Evolutionary conservation across 2,888 invertebrate species (phyloP).

Genomic region (Amorpha juglandis): DNA sequence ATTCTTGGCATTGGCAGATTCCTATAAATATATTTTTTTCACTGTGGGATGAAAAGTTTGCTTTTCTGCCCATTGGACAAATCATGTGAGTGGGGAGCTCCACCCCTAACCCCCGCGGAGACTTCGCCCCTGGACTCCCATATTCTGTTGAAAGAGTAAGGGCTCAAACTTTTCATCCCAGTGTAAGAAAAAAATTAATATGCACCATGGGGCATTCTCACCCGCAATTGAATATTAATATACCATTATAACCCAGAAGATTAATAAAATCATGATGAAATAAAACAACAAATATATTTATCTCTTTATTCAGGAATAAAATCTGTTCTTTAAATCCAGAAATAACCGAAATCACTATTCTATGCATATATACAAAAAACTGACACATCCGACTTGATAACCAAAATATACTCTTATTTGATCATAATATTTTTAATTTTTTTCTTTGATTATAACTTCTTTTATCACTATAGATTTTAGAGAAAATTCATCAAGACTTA

Average conservation of each 20-base stretch:
- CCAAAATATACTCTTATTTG: constrained; percentile 70
- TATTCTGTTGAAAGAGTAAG: no score
- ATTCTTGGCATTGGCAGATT: no score
- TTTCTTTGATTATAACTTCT: constrained; percentile 55
- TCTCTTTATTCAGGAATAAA: constrained; percentile 78
- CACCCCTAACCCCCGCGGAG: no score
- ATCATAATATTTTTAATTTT: constrained; percentile 59
- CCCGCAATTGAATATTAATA: no score
- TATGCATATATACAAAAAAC: constrained; percentile 57
- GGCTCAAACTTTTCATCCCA: no score
- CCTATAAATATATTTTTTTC: no score
- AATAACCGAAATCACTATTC: constrained; percentile 48
- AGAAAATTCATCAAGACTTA: constrained; percentile 53
- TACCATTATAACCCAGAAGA: neutral
- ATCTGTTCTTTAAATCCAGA: constrained; percentile 67
- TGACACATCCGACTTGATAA: constrained; percentile 48
- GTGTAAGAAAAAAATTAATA: no score
- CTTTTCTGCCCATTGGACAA: no score
- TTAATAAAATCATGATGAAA: constrained; percentile 29
- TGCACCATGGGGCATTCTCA: no score
- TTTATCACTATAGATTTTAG: constrained; percentile 39
- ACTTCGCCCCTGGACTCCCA: no score
- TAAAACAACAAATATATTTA: constrained; percentile 46
- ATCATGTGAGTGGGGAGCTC: no score
- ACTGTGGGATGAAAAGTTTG: no score